Evolutionary conservation across 1,140 invertebrate species (phyloP), one percentile per base, ranked within the genome.

Genomic region (Cydia fagiglandana): DNA sequence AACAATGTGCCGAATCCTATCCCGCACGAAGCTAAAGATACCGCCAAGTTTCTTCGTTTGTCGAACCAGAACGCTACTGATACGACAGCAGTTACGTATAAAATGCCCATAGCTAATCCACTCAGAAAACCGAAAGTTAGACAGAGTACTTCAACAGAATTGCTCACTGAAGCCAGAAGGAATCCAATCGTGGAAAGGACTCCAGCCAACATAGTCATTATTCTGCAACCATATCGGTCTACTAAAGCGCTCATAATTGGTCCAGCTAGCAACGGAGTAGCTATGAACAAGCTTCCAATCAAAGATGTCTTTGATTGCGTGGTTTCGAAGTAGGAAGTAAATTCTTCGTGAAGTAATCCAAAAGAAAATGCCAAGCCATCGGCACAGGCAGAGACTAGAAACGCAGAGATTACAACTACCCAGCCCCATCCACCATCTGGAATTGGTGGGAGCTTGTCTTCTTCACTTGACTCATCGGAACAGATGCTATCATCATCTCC

Each of bases 61-160:
- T 99, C 98, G 83, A 99, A 99, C 95, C 99, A 99, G 88, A 97
- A 98, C 4, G 98, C 98, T 64, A 99, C 98, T n/a, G 95, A 95
- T 0, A 99, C 98, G 9, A 98, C 97, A 1, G 96, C 96, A 1
- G 97, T 97, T 1, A 98, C 97, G 85, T 97, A 97, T 74, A 97
- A 96, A 47, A 98, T 93, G 4, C 97, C 96, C 89, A 98, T 94
- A 0, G 97, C 97, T 41, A 97, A 91, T 2, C 97, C 97, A 17
- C 97, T 96, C n/a, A 98, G 93, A 4, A 98, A 93, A 1, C 97
- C 97, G 86, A 98, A 97, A 0, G 97, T 97, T 56, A 98, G 81
- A 89, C 96, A 97, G 75, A 98, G 93, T 87, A 96, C 92, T 83
- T 94, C 94, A 41, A 97, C 94, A 15, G 95, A 96, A 81, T 95